These are phyloP conservation scores for Podarcis raffonei DNA, from an alignment of 2,113 vertebrate genomes.

Conservation along the genomic window DNA sequence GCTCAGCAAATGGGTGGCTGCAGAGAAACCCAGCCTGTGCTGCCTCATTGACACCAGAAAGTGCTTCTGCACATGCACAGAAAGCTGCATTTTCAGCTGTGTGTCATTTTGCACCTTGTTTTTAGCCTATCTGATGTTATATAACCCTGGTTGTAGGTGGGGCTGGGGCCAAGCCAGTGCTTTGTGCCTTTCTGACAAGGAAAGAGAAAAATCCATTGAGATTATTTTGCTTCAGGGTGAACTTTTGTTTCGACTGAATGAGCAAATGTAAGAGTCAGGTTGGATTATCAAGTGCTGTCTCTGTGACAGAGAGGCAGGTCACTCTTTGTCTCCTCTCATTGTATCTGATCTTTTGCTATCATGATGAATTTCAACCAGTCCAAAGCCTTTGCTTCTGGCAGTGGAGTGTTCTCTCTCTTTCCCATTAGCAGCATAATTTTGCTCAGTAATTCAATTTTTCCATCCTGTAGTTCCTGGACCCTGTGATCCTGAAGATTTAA, in stretches of 20 bases:
- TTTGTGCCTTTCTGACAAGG: constrained; percentile 14
- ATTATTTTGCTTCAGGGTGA: constrained; percentile 33
- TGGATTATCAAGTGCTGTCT: constrained; percentile 24
- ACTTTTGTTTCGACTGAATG: not conserved
- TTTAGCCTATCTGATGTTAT: not conserved
- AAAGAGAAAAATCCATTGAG: constrained; percentile 1
- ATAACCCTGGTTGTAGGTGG: not conserved
- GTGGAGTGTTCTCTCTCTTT: not conserved
- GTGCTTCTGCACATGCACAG: not conserved
- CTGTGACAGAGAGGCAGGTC: constrained; percentile 13
- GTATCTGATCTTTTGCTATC: not conserved
- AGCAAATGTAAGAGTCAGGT: constrained; percentile 2
- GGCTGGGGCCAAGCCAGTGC: not conserved
- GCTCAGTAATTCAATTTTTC: constrained; percentile 43
- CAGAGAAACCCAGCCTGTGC: not conserved
- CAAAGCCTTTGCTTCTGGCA: not conserved
- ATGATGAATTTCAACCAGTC: not conserved
- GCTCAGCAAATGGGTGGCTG: too few species aligned
- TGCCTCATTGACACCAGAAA: not conserved
- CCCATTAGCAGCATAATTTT: not conserved
- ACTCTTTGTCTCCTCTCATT: constrained; percentile 6
- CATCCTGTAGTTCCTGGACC: constrained; percentile 91
- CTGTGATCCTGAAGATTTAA: constrained; percentile 97
- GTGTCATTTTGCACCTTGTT: not conserved
- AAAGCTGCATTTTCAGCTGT: not conserved